A percentile compares a stretch with the other conserved stretches of the same genome.
Conservation (phyloP, 2,888 invertebrate species). For the Ornithoptera priamus region DNA sequence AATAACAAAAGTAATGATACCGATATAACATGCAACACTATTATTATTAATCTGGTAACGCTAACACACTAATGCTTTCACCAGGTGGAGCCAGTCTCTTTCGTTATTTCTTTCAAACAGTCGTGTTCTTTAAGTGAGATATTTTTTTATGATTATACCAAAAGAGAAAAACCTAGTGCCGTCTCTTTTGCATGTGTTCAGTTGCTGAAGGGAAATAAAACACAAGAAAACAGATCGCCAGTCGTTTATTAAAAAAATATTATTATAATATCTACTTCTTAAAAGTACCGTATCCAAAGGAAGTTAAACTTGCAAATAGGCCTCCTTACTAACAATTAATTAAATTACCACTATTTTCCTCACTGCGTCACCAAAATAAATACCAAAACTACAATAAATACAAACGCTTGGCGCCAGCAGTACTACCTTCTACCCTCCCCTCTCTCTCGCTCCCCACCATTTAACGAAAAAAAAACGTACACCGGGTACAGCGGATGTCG, state of each 20-base stretch:
- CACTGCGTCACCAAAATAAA: conserved; percentile 13
- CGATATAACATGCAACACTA: no score
- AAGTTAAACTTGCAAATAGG: not conserved
- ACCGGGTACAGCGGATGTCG: not conserved
- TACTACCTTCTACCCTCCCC: not conserved
- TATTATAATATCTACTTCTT: conserved; percentile 9
- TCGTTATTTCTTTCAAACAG: no score
- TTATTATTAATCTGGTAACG: no score
- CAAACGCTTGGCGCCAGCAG: conserved; percentile 12
- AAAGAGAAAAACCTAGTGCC: no score
- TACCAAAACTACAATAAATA: conserved; percentile 6
- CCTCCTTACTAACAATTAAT: conserved; percentile 1
- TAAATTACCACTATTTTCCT: conserved; percentile 2
- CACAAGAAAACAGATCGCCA: not conserved
- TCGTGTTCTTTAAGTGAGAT: no score
- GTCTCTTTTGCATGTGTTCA: no score
- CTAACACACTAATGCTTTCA: no score
- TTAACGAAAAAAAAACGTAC: not conserved
- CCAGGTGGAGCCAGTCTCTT: no score
- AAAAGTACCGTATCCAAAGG: conserved; percentile 21
- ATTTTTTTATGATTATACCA: no score
- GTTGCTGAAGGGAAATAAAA: not conserved
- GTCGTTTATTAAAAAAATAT: conserved; percentile 21
- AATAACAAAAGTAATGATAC: no score
- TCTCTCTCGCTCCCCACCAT: not conserved